phyloP scores from a whole-genome alignment of 2,888 invertebrate genomes.

The Sceliomorpha sp. region DNA sequence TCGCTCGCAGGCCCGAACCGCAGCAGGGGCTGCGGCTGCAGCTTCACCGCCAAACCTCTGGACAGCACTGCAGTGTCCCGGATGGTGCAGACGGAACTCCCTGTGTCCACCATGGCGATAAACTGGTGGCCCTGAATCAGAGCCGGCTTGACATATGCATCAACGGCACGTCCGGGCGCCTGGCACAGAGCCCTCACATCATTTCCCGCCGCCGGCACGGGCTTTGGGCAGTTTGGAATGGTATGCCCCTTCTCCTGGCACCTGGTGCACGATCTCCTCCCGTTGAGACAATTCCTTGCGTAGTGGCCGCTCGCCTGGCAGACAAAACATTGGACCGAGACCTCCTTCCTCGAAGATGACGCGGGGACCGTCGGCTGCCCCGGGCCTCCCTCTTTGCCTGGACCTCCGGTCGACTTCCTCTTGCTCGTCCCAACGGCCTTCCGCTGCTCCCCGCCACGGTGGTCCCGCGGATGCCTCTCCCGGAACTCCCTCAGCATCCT shows the following conservation, averaged over 20 bases:
- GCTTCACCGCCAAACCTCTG: too few species aligned
- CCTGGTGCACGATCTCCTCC: slow-evolving; percentile 2
- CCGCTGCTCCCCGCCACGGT: background rate
- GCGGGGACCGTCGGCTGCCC: background rate
- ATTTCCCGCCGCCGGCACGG: background rate
- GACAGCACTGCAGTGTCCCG: slow-evolving; percentile 9
- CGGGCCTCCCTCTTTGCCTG: background rate
- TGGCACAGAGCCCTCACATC: background rate
- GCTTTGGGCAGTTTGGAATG: slow-evolving; percentile 3
- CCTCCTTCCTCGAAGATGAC: background rate
- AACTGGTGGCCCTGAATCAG: too few species aligned
- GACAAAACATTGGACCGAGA: slow-evolving; percentile 9
- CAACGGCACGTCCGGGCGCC: background rate
- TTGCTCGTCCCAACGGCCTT: background rate
- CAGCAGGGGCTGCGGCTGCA: too few species aligned
- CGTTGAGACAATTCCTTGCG: slow-evolving; percentile 16
- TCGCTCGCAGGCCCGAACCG: too few species aligned
- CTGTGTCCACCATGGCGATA: too few species aligned
- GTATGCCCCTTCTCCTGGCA: slow-evolving; percentile 9
- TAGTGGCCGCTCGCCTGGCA: slow-evolving; percentile 15
- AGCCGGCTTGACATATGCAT: slow-evolving; percentile 6
- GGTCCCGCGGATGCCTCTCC: slow-evolving; percentile 3
- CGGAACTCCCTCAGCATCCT: slow-evolving; percentile 7
- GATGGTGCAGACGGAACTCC: slow-evolving; percentile 14
- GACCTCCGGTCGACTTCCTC: background rate